phyloP scores from a whole-genome alignment of 2,797 vertebrate species.

The Sebastes taczanowskii region DNA sequence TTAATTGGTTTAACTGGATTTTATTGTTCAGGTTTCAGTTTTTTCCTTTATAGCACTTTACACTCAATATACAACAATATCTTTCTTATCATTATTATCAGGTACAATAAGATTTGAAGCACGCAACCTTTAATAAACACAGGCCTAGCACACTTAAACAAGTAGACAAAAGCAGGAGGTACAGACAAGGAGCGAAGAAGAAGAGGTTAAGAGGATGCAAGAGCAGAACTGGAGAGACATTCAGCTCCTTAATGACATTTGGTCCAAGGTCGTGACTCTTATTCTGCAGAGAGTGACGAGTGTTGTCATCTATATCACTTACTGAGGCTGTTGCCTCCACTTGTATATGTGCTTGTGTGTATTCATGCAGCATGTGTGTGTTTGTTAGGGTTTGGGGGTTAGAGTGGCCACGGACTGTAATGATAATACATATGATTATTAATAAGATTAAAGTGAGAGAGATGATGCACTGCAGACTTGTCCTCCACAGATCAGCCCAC shows the following conservation, averaged over 20 bases:
- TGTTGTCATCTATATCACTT: constrained; percentile 67
- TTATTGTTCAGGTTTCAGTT: not conserved
- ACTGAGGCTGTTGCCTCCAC: constrained; percentile 36
- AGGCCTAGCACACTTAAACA: not conserved
- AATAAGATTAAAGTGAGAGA: constrained; percentile 65
- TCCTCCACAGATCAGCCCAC: constrained; percentile 30
- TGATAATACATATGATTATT: constrained; percentile 73
- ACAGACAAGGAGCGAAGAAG: not conserved
- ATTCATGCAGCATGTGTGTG: not conserved
- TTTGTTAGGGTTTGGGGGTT: not conserved
- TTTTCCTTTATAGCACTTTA: too few species aligned
- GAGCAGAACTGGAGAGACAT: not conserved
- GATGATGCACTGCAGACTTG: constrained; percentile 48
- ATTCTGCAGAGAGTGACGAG: constrained; percentile 30
- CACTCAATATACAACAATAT: not conserved
- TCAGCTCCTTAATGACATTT: constrained; percentile 34
- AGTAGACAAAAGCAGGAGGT: not conserved
- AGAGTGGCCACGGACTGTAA: constrained; percentile 57
- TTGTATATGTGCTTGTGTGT: not conserved
- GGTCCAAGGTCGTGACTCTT: constrained; percentile 58
- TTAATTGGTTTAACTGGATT: not conserved
- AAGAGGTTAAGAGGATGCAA: not conserved
- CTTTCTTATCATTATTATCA: not conserved
- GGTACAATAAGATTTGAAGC: not conserved
- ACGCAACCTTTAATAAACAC: not conserved